These are phyloP conservation scores for Anableps anableps DNA, from an alignment of 2,797 vertebrate species.

Conservation along the genomic window DNA sequence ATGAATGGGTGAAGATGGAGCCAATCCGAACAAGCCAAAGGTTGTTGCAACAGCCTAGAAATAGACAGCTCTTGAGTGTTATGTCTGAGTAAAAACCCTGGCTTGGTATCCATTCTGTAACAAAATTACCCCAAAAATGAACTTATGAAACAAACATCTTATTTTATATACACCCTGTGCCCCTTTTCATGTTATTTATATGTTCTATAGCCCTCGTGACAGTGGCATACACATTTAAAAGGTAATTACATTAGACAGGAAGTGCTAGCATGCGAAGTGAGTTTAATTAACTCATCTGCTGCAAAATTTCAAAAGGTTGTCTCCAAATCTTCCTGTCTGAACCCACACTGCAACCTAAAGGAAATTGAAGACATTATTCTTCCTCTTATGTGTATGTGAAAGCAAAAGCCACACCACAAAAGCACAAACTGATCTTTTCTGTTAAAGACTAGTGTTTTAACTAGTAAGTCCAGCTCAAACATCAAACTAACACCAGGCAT, in stretches of 20 bases:
- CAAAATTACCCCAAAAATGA: slow-evolving; percentile 1
- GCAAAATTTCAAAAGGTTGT: neutral
- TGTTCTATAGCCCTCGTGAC: slow-evolving; percentile 5
- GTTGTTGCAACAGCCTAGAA: slow-evolving; percentile 60
- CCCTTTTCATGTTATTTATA: neutral
- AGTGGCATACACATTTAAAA: slow-evolving; percentile 5
- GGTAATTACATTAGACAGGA: neutral
- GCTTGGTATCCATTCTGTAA: slow-evolving; percentile 14
- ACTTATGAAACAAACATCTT: neutral
- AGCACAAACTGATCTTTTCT: neutral
- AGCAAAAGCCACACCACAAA: neutral
- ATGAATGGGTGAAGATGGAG: slow-evolving; percentile 67
- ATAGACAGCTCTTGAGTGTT: slow-evolving; percentile 55
- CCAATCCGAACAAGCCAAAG: slow-evolving; percentile 65
- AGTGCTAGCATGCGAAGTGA: neutral
- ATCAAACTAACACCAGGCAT: neutral
- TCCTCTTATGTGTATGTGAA: neutral
- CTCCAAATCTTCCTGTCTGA: neutral
- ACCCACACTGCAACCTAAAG: neutral
- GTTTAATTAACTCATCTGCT: neutral
- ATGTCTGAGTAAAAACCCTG: slow-evolving; percentile 30
- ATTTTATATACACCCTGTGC: neutral
- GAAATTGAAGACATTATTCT: neutral
- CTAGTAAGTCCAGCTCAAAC: neutral
- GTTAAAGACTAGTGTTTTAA: neutral